These are phyloP conservation scores for Lottia gigantea DNA, from an alignment of 2,888 invertebrate species.

Conservation along the genomic window DNA sequence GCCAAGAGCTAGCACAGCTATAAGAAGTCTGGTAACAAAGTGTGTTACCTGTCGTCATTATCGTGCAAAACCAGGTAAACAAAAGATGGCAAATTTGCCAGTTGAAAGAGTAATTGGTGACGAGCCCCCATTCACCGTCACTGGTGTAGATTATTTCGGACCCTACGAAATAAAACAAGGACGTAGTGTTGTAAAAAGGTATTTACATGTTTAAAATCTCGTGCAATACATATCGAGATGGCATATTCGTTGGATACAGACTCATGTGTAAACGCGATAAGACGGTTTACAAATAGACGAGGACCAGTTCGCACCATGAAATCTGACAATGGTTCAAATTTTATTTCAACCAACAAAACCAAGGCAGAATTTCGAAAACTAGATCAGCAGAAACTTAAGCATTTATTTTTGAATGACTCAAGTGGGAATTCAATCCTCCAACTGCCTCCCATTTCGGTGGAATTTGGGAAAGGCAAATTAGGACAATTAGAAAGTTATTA, in stretches of 20 bases:
- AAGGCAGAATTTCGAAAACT: constrained; percentile 22
- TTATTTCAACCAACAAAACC: constrained; percentile 28
- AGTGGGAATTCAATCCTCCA: constrained; percentile 35
- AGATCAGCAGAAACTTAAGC: constrained; percentile 23
- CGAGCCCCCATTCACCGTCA: constrained; percentile 18
- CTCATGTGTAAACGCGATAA: constrained; percentile 22
- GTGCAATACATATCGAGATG: constrained; percentile 30
- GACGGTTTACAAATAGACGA: constrained; percentile 24
- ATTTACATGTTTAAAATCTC: constrained; percentile 24
- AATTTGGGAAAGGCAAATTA: constrained; percentile 35
- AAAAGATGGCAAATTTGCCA: constrained; percentile 18
- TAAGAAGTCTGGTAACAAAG: constrained; percentile 24
- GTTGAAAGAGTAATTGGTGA: constrained; percentile 11
- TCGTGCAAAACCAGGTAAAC: background rate
- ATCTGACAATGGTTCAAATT: constrained; percentile 31
- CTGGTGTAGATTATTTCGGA: constrained; percentile 28
- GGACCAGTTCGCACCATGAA: constrained; percentile 12
- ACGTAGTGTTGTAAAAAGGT: constrained; percentile 21
- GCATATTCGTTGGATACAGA: too few species aligned
- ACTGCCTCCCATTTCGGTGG: constrained; percentile 31
- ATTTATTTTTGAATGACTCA: constrained; percentile 20
- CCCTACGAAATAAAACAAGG: constrained; percentile 27
- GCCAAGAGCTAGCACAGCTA: constrained; percentile 26
- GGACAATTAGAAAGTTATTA: constrained; percentile 26
- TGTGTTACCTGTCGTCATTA: constrained; percentile 12